Percentiles rank a stretch among this genome's conserved stretches.
Conservation (phyloP, 2,113 vertebrate species). For the Sciurus niger region DNA sequence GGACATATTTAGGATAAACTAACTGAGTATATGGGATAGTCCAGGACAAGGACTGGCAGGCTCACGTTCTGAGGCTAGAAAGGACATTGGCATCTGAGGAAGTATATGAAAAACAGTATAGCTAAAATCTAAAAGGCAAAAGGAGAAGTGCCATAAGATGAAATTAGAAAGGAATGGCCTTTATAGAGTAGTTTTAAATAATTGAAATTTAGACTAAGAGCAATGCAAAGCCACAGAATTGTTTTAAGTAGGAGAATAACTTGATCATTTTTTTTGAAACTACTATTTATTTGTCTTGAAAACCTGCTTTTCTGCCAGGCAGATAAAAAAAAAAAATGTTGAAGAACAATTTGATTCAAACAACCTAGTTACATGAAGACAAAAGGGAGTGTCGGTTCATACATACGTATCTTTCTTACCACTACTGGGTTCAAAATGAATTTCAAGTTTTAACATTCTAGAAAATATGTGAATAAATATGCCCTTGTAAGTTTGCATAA, state of each 20-base stretch:
- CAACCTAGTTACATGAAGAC: background rate
- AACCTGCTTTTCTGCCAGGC: background rate
- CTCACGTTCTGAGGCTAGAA: background rate
- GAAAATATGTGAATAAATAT: slow-evolving; percentile 27
- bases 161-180: background rate
- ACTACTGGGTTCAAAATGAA: background rate
- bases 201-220: background rate
- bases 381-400: background rate
- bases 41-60: fast-evolving
- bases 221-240: background rate
- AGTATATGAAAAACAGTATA: background rate
- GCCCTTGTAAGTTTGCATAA: slow-evolving; percentile 8
- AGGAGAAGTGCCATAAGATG: background rate
- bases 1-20: background rate
- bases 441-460: slow-evolving; percentile 31
- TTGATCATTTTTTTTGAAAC: background rate
- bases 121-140: background rate
- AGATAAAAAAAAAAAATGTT: slow-evolving; percentile 10
- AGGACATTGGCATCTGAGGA: background rate
- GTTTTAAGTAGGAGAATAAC: background rate
- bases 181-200: background rate
- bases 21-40: background rate
- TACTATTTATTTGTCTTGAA: slow-evolving; percentile 24
- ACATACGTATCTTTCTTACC: background rate
- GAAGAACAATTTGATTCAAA: background rate